A percentile compares a stretch with the other conserved stretches of the same genome.
Evolutionary conservation across 2,888 invertebrate species (phyloP).

Genomic region (Horisme vitalbata): DNA sequence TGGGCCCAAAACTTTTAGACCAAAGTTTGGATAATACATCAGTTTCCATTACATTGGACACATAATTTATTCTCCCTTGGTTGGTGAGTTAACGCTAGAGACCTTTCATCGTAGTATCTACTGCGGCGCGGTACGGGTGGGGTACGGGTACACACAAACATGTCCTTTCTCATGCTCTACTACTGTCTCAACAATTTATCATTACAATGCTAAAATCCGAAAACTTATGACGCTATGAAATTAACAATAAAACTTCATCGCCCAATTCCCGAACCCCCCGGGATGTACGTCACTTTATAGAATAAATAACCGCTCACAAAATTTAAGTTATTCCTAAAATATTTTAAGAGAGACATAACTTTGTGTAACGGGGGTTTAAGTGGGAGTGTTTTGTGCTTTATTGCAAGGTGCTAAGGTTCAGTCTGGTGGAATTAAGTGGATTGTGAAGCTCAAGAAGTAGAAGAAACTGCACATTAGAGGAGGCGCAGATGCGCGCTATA

Average conservation of each 20-base stretch:
- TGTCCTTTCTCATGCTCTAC: too few species aligned
- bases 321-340: constrained; percentile 34
- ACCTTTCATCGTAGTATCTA: too few species aligned
- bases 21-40: constrained; percentile 2
- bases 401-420: constrained; percentile 16
- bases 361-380: constrained; percentile 19
- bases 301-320: constrained; percentile 27
- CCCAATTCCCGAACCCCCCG: constrained; percentile 1
- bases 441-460: constrained; percentile 27
- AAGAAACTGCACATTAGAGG: constrained; percentile 35
- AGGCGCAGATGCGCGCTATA: constrained; percentile 29
- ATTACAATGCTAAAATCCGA: constrained; percentile 1
- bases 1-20: constrained; percentile 3
- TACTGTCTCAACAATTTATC: too few species aligned
- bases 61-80: background rate
- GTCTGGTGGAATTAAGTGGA: constrained; percentile 11
- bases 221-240: constrained; percentile 12
- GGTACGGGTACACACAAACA: too few species aligned
- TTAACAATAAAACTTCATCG: constrained; percentile 17
- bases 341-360: constrained; percentile 32
- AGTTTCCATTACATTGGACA: constrained; percentile 1
- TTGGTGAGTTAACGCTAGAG: background rate
- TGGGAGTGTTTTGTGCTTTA: constrained; percentile 10
- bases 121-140: too few species aligned
- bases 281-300: constrained; percentile 18